Evolutionary conservation across 2,888 invertebrate species (phyloP).

Genomic region (Callosobruchus maculatus): DNA sequence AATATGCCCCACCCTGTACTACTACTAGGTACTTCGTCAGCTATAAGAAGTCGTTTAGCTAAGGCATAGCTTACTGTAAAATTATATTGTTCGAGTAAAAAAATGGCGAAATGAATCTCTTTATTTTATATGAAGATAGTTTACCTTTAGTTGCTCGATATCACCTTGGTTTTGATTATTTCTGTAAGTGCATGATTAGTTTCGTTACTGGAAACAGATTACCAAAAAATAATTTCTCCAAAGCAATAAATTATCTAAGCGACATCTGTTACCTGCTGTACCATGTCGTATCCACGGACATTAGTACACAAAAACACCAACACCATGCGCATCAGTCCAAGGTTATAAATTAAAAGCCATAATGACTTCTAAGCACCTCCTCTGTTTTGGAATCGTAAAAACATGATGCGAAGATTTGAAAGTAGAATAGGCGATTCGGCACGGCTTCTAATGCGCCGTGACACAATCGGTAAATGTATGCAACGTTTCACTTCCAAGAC

Average conservation of each 20-base stretch:
- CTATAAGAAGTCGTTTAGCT: no score
- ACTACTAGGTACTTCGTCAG: no score
- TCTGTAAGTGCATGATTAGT: no score
- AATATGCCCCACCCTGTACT: no score
- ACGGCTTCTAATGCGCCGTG: slow-evolving; percentile 11
- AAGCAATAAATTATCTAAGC: neutral
- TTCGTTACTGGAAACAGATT: neutral
- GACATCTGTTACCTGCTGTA: neutral
- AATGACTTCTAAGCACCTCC: slow-evolving; percentile 11
- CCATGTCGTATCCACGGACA: neutral
- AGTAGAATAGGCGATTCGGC: neutral
- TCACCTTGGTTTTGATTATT: no score
- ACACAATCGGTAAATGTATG: slow-evolving; percentile 17
- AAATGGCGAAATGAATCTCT: no score
- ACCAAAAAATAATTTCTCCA: neutral
- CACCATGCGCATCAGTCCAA: neutral
- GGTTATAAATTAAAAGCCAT: slow-evolving; percentile 12
- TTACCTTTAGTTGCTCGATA: no score
- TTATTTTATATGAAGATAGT: no score
- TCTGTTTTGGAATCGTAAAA: slow-evolving; percentile 22
- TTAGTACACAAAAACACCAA: neutral
- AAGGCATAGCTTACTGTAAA: no score
- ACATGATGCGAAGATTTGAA: slow-evolving; percentile 20
- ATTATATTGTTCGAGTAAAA: no score
- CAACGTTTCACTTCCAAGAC: slow-evolving; percentile 12